phyloP scores from a whole-genome alignment of 2,113 vertebrate genomes.

The Saccopteryx bilineata region DNA sequence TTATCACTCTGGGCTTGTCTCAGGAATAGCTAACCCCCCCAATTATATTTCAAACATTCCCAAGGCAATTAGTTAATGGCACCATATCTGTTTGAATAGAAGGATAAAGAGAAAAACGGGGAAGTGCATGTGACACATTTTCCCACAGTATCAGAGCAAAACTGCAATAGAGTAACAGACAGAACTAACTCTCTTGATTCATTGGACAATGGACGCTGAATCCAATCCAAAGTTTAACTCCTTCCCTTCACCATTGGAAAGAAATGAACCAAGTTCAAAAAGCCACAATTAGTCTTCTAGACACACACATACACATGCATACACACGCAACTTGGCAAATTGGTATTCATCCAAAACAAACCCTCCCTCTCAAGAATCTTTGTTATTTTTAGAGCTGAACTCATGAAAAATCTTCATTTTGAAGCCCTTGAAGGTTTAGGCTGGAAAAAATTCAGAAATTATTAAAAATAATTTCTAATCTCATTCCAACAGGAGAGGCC shows the following conservation, averaged over 20 bases:
- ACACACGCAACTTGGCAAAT: constrained; percentile 7
- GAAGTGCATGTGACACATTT: neutral
- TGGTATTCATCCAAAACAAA: constrained; percentile 52
- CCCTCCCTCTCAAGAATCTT: constrained; percentile 57
- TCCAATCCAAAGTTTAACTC: neutral
- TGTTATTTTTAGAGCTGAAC: constrained; percentile 74
- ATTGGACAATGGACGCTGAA: neutral
- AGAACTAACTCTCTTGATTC: neutral
- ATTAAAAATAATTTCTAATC: constrained; percentile 3
- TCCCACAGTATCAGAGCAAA: constrained; percentile 61
- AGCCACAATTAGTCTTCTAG: neutral
- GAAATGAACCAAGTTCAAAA: constrained; percentile 43
- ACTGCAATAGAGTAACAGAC: neutral
- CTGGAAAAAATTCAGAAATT: neutral
- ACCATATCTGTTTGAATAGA: neutral
- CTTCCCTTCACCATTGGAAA: constrained; percentile 14
- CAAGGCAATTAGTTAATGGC: constrained; percentile 13
- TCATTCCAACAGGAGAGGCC: neutral
- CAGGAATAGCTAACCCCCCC: neutral
- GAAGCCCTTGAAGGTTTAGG: neutral
- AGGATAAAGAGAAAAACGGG: neutral
- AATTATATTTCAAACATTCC: neutral
- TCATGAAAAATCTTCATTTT: constrained; percentile 50
- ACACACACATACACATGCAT: neutral
- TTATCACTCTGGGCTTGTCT: constrained; percentile 21